Percentiles rank a stretch among this genome's conserved stretches.
These are phyloP conservation scores for Copidosoma floridanum DNA, from an alignment of 1,140 invertebrate genomes.

Conservation along the genomic window DNA sequence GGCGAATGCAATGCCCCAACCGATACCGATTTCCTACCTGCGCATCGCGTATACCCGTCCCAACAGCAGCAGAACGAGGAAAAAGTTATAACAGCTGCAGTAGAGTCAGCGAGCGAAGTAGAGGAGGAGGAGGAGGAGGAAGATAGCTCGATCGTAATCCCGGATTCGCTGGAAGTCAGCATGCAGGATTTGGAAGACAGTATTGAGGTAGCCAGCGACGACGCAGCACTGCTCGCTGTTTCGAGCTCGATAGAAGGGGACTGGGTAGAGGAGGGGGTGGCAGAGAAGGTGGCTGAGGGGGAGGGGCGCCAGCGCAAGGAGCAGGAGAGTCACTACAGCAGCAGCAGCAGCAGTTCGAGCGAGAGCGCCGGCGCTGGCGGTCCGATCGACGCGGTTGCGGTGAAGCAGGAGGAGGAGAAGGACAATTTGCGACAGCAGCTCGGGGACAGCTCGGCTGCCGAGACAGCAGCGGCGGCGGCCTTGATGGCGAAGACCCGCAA, in stretches of 20 bases:
- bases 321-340: conserved; percentile 2
- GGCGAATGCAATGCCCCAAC: neutral
- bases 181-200: conserved; percentile 22
- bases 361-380: neutral
- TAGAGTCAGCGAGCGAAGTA: neutral
- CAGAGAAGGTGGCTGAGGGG: neutral
- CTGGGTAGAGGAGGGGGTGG: neutral
- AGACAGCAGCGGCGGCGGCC: neutral
- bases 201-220: neutral
- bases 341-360: neutral
- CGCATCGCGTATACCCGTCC: neutral
- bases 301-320: neutral
- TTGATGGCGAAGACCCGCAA: conserved; percentile 20
- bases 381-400: neutral
- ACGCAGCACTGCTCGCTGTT: conserved; percentile 6
- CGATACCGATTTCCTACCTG: neutral
- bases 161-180: conserved; percentile 48
- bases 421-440: too few relatives aligned
- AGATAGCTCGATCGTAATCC: conserved; percentile 39
- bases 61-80: neutral
- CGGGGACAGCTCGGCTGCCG: neutral
- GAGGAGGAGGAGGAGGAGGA: conserved; percentile 1
- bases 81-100: neutral
- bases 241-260: conserved; percentile 3
- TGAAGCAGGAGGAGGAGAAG: neutral